Percentiles rank a stretch among this genome's conserved stretches.
Evolutionary conservation across 2,888 invertebrate species (phyloP).

Genomic region (Frankliniella fusca): DNA sequence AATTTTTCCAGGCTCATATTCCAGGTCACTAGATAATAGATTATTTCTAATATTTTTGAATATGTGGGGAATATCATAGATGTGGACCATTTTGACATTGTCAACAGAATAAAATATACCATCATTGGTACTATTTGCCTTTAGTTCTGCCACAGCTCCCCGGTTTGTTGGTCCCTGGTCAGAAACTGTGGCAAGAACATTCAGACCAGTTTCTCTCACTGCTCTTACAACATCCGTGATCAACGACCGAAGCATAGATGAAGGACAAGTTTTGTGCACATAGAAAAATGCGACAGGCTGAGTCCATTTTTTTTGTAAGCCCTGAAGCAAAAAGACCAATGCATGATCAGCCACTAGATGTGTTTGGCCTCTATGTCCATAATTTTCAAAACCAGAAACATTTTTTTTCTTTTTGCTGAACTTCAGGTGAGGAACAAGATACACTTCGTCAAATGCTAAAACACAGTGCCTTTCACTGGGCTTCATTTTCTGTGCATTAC

Average conservation of each 20-base stretch:
- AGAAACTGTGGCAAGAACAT: neutral
- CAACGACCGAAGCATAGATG: neutral
- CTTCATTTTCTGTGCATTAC: neutral
- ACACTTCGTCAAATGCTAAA: constrained; percentile 32
- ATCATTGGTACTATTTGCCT: neutral
- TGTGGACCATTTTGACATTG: neutral
- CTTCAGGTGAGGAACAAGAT: constrained; percentile 18
- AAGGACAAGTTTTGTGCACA: too few species aligned
- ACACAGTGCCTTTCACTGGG: constrained; percentile 29
- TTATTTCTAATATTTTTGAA: neutral
- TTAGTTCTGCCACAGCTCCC: neutral
- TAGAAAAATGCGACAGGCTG: neutral
- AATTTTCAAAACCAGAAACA: neutral
- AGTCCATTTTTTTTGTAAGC: neutral
- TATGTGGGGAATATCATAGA: too few species aligned
- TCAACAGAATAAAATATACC: neutral
- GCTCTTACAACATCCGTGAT: neutral
- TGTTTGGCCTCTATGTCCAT: neutral
- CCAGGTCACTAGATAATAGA: neutral
- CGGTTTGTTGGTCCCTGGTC: neutral
- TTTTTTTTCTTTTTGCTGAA: neutral
- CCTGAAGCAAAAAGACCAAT: neutral
- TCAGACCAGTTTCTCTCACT: neutral
- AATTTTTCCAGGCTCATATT: neutral
- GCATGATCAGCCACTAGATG: neutral